Base-by-base conservation (phyloP, 2,888 invertebrate species). In the Watsonalla binaria region DNA sequence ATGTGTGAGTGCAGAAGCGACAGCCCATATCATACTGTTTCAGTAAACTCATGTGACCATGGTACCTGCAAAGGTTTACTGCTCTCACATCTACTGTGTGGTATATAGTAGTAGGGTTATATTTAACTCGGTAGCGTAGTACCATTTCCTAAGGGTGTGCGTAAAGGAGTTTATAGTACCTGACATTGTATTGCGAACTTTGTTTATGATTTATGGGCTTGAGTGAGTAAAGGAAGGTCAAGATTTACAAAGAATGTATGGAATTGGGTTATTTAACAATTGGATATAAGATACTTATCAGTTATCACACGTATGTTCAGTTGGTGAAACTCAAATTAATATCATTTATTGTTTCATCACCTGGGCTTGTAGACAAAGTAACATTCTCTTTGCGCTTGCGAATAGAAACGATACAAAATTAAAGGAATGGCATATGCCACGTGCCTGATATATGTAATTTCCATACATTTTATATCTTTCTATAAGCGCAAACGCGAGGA, bases 51-150 rank as follows among this genome's bases (percentile, higher is more conserved):
- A 24, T 24, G 24, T 24, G 24, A 24, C 24, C 24, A 24, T 24
- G 4, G 24, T 24, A 24, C 24, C 24, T 24, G 24, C 24, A 24
- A 24, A 24, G 4, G 24, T 24, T 42, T 42, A 42, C 42, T 42
- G 42, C 42, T 11, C 42, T 8, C 11, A 11, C 42, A 5, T 42
- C 11, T 42, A 11, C 11, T 61, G 56, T 54, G 62, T 56, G 60
- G 70, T 67, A 76, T 70, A 67, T 65, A 65, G 65, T 63, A 61
- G 59, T 61, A 65, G 64, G 61, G 69, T 63, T 72, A 68, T 73
- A 74, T 79, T 78, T 76, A 72, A 78, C 70, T 74, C 61, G 65
- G 72, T 56, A 72, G 72, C 68, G 64, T 72, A 68, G 73, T 74
- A 61, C 55, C 46, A 39, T 52, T 58, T 55, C 51, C 51, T 59